phyloP scores from a whole-genome alignment of 2,113 vertebrate genomes.

The Platysteira castanea region DNA sequence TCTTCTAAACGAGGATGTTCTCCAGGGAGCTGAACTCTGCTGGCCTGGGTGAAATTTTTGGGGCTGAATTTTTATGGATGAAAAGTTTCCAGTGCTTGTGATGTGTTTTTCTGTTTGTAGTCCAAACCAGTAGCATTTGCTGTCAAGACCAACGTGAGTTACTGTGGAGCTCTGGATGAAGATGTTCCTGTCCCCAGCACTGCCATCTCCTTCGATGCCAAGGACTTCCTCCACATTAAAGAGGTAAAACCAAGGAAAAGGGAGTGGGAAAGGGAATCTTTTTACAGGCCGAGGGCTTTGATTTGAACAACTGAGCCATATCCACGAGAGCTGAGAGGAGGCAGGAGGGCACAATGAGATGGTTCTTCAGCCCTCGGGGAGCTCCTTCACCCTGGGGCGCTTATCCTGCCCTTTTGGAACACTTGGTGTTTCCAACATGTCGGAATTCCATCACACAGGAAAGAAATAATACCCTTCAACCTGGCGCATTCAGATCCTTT shows the following conservation, averaged over 20 bases:
- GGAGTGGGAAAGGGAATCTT: background rate
- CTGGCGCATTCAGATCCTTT: background rate
- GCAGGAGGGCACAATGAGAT: background rate
- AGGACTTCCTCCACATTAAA: constrained; percentile 98
- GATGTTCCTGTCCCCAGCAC: constrained; percentile 95
- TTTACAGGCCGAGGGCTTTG: background rate
- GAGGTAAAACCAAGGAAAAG: constrained; percentile 77
- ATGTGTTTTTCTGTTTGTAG: constrained; percentile 66
- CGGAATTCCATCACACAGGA: background rate
- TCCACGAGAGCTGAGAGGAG: background rate
- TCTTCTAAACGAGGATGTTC: background rate
- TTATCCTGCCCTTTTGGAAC: background rate
- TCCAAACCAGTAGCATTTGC: constrained; percentile 94
- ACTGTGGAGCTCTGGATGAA: constrained; percentile 93
- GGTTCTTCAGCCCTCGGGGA: background rate
- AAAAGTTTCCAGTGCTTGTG: background rate
- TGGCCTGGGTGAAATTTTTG: background rate
- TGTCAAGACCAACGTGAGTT: constrained; percentile 95
- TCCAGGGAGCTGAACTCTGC: background rate
- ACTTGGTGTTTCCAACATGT: background rate
- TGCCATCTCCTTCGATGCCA: constrained; percentile 94
- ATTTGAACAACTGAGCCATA: background rate
- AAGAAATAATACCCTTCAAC: background rate
- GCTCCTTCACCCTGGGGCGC: background rate
- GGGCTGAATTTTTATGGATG: background rate